phyloP scores from a whole-genome alignment of 2,888 invertebrate species.

The Cephus spinipes region DNA sequence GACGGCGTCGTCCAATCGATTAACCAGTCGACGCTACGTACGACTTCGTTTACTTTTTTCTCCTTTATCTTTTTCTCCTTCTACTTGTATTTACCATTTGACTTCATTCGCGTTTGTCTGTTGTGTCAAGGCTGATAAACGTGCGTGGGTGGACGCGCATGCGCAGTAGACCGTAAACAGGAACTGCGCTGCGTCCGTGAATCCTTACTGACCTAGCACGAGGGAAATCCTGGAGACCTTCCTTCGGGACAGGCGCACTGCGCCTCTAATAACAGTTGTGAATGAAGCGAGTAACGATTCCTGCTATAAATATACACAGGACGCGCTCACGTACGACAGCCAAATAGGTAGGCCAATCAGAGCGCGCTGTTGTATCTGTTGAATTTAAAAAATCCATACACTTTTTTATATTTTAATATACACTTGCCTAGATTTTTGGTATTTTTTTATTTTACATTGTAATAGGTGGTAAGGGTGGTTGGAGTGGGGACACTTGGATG shows the following conservation, averaged over 20 bases:
- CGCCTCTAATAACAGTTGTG: not conserved
- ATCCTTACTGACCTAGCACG: not conserved
- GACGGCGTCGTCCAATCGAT: slow-evolving; percentile 63
- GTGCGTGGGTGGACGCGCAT: not conserved
- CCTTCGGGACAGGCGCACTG: not conserved
- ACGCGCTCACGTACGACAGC: not conserved
- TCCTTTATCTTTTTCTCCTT: not conserved
- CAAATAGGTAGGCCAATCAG: not conserved
- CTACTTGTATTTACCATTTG: not conserved
- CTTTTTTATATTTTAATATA: not conserved
- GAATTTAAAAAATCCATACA: not conserved
- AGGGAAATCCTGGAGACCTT: not conserved
- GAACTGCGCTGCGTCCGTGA: not conserved
- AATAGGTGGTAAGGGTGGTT: not conserved
- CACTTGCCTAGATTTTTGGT: not conserved
- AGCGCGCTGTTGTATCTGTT: not conserved
- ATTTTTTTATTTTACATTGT: not conserved
- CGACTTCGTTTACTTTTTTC: not conserved
- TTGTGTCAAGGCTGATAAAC: not conserved
- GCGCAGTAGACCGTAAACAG: not conserved
- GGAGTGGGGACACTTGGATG: not conserved
- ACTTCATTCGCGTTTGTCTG: not conserved
- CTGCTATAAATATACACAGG: not conserved
- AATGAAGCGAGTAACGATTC: not conserved
- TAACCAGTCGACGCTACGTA: not conserved